Base-by-base conservation (phyloP, 1,140 invertebrate species). In the Marisa cornuarietis region DNA sequence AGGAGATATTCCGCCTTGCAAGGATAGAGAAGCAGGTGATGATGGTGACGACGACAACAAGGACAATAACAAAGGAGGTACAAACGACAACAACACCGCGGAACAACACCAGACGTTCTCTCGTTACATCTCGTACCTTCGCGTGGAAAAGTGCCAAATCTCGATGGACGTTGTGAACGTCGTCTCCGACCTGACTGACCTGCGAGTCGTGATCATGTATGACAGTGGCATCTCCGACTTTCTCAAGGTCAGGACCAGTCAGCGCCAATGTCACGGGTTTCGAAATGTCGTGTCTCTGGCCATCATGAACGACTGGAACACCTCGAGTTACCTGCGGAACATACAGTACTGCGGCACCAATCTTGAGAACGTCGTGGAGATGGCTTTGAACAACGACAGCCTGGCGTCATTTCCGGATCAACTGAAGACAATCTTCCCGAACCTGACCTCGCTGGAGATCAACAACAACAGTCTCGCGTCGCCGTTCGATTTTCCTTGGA, bases 401-500 rank as follows among this genome's bases (percentile, higher is more conserved):
- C 71, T 80, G 62, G 78, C 74, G 42, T 62, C 72, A 54, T 51
- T 85, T 11, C 81, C 84, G n/a, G 24, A 58, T 1, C 22, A 78
- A 14, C 24, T 87, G 10, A 42, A 42, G 20, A 20, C 75, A 1
- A 75, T 79, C 31, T 83, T 87, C 78, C 86, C 85, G 18, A 84
- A 84, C 61, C 63, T 87, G 22, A 83, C 85, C 71, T 68, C 79
- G 16, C 72, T 87, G 52, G 82, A 87, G 77, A 51, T 87, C 16
- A 66, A 81, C 42, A 73, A 83, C 31, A 85, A 85, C 49, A 71
- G 81, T 24, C 75, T 87, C 6, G 81, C 80, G 2, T 73, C 81
- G 16, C 84, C 85, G 4, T 20, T 75, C 6, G 49, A 68, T 6
- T 87, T 87, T 81, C 86, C 86, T 20, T 86, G 84, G 84, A 83